Evolutionary conservation across 2,113 vertebrate species (phyloP).

Genomic region (Jacana jacana): DNA sequence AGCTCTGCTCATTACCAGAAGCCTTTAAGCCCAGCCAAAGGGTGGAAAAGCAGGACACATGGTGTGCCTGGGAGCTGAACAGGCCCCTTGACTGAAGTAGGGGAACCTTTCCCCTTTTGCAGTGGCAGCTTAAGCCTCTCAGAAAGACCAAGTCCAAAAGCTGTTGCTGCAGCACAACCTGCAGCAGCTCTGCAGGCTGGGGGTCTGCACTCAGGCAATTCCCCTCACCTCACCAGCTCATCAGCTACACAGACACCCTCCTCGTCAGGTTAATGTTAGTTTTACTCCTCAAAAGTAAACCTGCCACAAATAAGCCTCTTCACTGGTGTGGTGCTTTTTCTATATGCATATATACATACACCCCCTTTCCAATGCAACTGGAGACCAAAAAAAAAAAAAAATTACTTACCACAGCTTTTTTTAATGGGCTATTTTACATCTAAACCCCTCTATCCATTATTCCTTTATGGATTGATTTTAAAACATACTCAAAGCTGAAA

Average conservation of each 20-base stretch:
- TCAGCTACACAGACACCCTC: not conserved
- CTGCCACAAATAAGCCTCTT: not conserved
- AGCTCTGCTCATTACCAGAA: not conserved
- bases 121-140: not conserved
- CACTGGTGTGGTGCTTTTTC: not conserved
- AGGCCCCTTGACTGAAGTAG: rapidly evolving
- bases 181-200: not conserved
- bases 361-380: not conserved
- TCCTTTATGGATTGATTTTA: not conserved
- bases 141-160: not conserved
- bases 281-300: not conserved
- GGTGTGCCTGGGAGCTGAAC: rapidly evolving
- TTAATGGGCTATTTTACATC: not conserved
- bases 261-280: too few relatives aligned
- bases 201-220: not conserved
- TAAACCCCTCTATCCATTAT: not conserved
- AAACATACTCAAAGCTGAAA: not conserved
- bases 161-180: not conserved
- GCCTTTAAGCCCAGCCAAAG: not conserved
- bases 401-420: not conserved
- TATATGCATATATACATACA: too few relatives aligned
- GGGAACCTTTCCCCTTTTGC: not conserved
- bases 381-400: not conserved
- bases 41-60: rapidly evolving
- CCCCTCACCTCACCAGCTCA: not conserved